Evolutionary conservation across 1,140 invertebrate species (phyloP).

Genomic region (Oppia nitens): DNA sequence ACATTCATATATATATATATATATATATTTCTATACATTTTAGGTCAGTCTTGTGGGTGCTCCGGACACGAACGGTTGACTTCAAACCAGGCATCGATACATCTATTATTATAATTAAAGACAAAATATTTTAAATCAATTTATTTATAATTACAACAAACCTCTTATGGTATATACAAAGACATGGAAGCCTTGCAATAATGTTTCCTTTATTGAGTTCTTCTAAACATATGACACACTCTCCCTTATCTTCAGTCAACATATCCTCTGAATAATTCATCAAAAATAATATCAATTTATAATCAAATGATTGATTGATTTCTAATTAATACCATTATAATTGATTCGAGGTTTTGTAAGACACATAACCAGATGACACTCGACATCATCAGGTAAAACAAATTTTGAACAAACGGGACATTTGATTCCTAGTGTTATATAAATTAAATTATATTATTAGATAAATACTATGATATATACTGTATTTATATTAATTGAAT

Average conservation of each 20-base stretch:
- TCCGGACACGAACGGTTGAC: constrained; percentile 90
- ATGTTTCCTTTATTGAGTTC: constrained; percentile 82
- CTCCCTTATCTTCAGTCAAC: constrained; percentile 73
- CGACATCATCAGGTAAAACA: constrained; percentile 89
- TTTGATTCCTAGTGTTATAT: constrained; percentile 68
- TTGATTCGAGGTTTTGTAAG: constrained; percentile 92
- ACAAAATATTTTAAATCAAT: constrained; percentile 11
- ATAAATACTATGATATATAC: no score
- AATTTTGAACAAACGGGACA: constrained; percentile 97
- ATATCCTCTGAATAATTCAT: constrained; percentile 63
- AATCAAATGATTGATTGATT: constrained; percentile 18
- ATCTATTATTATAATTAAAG: constrained; percentile 42
- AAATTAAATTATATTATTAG: no score
- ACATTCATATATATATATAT: no score
- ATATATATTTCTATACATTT: constrained; percentile 10
- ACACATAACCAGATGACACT: constrained; percentile 97
- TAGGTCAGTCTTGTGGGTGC: constrained; percentile 64
- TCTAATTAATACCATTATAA: constrained; percentile 64
- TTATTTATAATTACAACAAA: constrained; percentile 31
- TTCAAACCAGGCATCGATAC: constrained; percentile 94
- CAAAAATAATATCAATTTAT: background rate
- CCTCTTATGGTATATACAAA: constrained; percentile 99
- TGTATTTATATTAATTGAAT: no score
- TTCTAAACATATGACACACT: constrained; percentile 98
- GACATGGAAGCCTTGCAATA: constrained; percentile 91